Conservation (phyloP, 2,113 vertebrate species). For the Hippopotamus amphibius region DNA sequence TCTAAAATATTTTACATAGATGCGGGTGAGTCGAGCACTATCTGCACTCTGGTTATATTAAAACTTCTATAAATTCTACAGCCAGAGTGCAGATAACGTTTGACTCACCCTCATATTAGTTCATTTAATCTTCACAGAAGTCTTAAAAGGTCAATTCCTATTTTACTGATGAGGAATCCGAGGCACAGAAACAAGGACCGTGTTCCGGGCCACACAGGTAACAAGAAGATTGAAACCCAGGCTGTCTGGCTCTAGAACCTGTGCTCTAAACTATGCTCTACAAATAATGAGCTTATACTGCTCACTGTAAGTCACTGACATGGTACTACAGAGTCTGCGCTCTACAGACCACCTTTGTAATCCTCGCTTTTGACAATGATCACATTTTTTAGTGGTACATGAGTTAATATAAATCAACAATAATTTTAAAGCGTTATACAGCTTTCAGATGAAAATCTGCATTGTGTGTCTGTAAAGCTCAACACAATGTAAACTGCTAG, state of each 20-base stretch:
- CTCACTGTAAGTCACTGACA: neutral
- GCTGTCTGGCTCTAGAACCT: neutral
- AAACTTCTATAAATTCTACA: too few relatives aligned
- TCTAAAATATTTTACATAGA: slow-evolving; percentile 34
- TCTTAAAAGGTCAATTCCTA: neutral
- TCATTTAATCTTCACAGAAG: slow-evolving; percentile 28
- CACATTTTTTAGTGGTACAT: neutral
- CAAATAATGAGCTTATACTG: neutral
- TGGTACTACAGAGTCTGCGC: neutral
- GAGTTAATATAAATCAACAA: slow-evolving; percentile 18
- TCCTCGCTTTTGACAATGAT: neutral
- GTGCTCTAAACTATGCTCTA: neutral
- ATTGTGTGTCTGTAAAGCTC: slow-evolving; percentile 38
- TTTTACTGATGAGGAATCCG: neutral
- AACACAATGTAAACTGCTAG: slow-evolving; percentile 42
- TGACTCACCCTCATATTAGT: neutral
- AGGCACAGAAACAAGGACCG: slow-evolving; percentile 31
- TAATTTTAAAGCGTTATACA: slow-evolving; percentile 49
- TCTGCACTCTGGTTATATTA: too few relatives aligned
- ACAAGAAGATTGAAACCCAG: neutral
- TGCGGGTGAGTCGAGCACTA: too few relatives aligned
- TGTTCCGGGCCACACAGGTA: neutral
- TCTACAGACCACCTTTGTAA: neutral
- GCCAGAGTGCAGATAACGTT: too few relatives aligned
- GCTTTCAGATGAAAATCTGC: slow-evolving; percentile 31